Conservation (phyloP, 2,113 vertebrate species). For the Crotophaga sulcirostris region DNA sequence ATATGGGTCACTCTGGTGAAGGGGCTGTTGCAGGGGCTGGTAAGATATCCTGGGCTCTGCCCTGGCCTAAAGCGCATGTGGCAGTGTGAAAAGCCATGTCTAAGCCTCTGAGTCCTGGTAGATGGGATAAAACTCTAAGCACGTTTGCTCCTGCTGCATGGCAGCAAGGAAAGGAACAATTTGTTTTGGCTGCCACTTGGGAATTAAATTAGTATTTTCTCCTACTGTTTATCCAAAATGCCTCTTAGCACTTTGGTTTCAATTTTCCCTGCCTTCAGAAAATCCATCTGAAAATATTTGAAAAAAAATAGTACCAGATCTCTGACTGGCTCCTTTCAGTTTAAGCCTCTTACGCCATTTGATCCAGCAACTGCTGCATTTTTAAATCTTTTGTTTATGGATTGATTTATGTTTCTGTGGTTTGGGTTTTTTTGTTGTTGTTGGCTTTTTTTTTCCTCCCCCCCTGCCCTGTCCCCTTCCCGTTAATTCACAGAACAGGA, state of each 20-base stretch:
- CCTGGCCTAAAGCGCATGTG: neutral
- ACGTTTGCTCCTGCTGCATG: neutral
- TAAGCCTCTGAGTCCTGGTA: neutral
- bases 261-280: neutral
- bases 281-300: neutral
- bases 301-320: neutral
- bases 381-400: neutral
- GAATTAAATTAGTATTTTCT: neutral
- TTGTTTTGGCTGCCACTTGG: neutral
- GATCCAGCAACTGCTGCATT: neutral
- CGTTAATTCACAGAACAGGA: neutral
- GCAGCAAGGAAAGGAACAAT: neutral
- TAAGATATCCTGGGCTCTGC: neutral
- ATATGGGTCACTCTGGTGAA: neutral
- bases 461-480: neutral
- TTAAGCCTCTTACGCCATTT: neutral
- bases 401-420: neutral
- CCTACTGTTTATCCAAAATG: neutral
- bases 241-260: neutral
- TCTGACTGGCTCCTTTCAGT: neutral
- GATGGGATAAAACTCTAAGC: neutral
- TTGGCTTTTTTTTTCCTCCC: no score
- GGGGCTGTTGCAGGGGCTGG: neutral
- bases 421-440: neutral
- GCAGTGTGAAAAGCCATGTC: neutral